These are phyloP conservation scores for Betta splendens DNA, from an alignment of 2,797 vertebrate genomes.

Conservation along the genomic window DNA sequence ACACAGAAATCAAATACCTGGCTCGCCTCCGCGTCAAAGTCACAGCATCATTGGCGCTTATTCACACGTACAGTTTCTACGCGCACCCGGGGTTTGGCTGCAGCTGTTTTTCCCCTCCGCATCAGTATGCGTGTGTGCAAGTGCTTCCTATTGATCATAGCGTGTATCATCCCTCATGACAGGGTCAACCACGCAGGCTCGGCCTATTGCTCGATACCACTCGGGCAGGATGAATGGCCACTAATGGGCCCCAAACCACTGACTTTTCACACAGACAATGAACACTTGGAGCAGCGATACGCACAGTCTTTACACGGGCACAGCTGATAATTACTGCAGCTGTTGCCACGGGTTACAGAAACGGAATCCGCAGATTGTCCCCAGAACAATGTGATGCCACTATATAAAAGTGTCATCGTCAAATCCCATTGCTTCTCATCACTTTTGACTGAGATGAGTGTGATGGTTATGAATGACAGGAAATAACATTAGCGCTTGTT, in stretches of 20 bases:
- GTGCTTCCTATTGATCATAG: neutral
- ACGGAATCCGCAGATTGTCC: too few relatives aligned
- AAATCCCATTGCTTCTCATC: too few relatives aligned
- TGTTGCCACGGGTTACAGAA: too few relatives aligned
- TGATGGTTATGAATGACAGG: too few relatives aligned
- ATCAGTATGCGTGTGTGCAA: neutral
- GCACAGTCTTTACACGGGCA: neutral
- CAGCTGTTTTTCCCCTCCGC: neutral
- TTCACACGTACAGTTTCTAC: too few relatives aligned
- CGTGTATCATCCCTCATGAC: neutral
- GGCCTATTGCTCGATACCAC: constrained; percentile 9
- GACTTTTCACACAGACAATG: constrained; percentile 2
- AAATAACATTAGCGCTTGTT: too few relatives aligned
- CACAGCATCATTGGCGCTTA: neutral
- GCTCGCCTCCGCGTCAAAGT: neutral
- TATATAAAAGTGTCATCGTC: too few relatives aligned
- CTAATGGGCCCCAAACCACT: neutral
- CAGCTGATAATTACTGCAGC: neutral
- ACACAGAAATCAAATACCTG: neutral
- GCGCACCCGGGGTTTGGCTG: neutral
- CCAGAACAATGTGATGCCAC: too few relatives aligned
- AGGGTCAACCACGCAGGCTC: constrained; percentile 3
- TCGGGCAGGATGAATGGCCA: neutral
- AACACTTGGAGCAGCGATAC: neutral
- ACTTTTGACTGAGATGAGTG: too few relatives aligned